These are phyloP conservation scores for Pogonocichla stellata DNA, from an alignment of 2,113 vertebrate genomes.

Conservation along the genomic window DNA sequence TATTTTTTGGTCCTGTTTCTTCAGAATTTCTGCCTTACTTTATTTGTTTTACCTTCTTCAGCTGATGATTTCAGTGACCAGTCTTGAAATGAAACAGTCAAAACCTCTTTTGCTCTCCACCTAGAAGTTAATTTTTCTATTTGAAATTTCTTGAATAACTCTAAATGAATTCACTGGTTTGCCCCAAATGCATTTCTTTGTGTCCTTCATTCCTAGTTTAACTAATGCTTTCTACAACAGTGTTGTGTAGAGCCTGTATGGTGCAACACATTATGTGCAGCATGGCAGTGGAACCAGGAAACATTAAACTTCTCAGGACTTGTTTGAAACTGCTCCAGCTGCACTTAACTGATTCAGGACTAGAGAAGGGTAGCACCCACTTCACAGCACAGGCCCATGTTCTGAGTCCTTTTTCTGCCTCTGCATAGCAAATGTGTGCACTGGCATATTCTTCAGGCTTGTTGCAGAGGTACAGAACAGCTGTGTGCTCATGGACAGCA, in stretches of 20 bases:
- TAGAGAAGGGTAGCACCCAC: not conserved
- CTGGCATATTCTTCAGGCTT: not conserved
- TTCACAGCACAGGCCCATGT: not conserved
- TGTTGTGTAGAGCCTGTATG: not conserved
- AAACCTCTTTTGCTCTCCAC: not conserved
- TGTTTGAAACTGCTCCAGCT: not conserved
- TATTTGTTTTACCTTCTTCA: not conserved
- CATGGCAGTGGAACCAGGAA: not conserved
- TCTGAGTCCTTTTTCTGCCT: not conserved
- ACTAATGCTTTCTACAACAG: not conserved
- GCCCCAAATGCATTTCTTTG: not conserved
- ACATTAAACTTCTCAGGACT: not conserved
- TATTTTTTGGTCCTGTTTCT: not conserved
- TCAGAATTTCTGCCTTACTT: not conserved
- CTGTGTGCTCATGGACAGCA: not conserved
- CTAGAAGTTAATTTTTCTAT: not conserved
- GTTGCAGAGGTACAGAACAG: not conserved
- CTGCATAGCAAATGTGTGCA: not conserved
- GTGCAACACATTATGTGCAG: not conserved
- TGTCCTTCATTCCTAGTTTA: not conserved
- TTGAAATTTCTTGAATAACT: not conserved
- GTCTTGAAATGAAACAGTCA: not conserved
- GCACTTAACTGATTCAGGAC: rapidly evolving
- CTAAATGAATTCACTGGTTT: not conserved
- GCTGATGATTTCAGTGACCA: not conserved